These are phyloP conservation scores for Pedetes capensis DNA, from an alignment of 2,113 vertebrate species.

Conservation along the genomic window DNA sequence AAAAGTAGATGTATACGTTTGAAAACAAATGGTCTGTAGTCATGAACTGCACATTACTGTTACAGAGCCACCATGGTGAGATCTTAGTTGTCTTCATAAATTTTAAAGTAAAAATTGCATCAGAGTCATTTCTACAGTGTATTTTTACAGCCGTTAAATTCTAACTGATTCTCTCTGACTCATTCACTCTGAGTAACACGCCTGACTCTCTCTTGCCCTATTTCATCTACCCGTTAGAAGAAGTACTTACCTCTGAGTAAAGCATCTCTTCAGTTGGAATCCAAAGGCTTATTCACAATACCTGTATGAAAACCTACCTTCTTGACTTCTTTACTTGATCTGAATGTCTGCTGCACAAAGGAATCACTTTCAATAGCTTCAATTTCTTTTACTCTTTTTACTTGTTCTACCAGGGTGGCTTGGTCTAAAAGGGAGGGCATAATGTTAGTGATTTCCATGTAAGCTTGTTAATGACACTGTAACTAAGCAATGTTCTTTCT, in stretches of 20 bases:
- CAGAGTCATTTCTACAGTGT: neutral
- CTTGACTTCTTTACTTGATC: conserved; percentile 93
- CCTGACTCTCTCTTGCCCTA: neutral
- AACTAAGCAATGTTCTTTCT: neutral
- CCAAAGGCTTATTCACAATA: conserved; percentile 51
- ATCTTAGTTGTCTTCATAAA: neutral
- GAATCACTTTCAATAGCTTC: conserved; percentile 98
- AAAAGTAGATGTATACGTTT: neutral
- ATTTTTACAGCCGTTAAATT: neutral
- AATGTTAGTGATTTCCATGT: conserved; percentile 45
- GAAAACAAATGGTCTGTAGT: neutral
- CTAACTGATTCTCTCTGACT: conserved; percentile 30
- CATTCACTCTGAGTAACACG: neutral
- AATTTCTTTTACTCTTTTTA: conserved; percentile 96
- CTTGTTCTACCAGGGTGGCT: conserved; percentile 92
- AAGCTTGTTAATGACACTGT: neutral
- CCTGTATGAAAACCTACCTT: conserved; percentile 87
- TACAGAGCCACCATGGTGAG: neutral
- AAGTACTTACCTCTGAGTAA: conserved; percentile 6
- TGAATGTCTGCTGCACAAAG: conserved; percentile 96
- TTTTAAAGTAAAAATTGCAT: conserved; percentile 47
- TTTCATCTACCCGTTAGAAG: neutral
- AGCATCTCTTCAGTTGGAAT: neutral
- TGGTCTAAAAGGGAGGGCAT: conserved; percentile 86
- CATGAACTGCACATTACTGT: neutral